These are phyloP conservation scores for Conchocele bisecta DNA, from an alignment of 2,888 invertebrate species.

Conservation along the genomic window DNA sequence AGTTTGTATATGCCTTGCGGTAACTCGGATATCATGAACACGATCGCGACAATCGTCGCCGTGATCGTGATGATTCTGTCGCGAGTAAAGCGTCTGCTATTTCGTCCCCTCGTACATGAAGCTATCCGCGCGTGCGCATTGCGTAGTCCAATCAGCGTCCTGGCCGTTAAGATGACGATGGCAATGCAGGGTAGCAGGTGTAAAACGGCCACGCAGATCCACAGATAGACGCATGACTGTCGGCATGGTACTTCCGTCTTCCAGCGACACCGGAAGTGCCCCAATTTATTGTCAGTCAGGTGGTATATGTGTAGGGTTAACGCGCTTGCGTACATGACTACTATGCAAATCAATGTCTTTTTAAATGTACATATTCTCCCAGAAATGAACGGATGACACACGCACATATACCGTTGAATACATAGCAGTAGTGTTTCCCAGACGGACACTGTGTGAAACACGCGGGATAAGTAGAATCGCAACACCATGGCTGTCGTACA, in stretches of 20 bases:
- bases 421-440: conserved; percentile 62
- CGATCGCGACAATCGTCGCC: conserved; percentile 35
- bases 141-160: conserved; percentile 27
- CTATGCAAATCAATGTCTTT: conserved; percentile 52
- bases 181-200: conserved; percentile 36
- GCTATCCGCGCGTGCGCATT: conserved; percentile 29
- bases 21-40: conserved; percentile 47
- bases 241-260: conserved; percentile 31
- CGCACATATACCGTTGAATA: conserved; percentile 60
- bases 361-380: conserved; percentile 55
- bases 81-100: conserved; percentile 17
- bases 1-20: conserved; percentile 46
- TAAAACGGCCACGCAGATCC: conserved; percentile 37
- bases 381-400: conserved; percentile 63
- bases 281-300: conserved; percentile 22
- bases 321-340: conserved; percentile 42
- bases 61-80: conserved; percentile 50
- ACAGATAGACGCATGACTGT: conserved; percentile 45
- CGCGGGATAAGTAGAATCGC: conserved; percentile 40
- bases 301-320: conserved; percentile 53
- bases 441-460: conserved; percentile 63
- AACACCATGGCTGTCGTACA: conserved; percentile 38
- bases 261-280: conserved; percentile 31
- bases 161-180: conserved; percentile 28
- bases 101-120: conserved; percentile 11